phyloP scores from a whole-genome alignment of 2,888 invertebrate genomes.

The Autographa pulchrina region DNA sequence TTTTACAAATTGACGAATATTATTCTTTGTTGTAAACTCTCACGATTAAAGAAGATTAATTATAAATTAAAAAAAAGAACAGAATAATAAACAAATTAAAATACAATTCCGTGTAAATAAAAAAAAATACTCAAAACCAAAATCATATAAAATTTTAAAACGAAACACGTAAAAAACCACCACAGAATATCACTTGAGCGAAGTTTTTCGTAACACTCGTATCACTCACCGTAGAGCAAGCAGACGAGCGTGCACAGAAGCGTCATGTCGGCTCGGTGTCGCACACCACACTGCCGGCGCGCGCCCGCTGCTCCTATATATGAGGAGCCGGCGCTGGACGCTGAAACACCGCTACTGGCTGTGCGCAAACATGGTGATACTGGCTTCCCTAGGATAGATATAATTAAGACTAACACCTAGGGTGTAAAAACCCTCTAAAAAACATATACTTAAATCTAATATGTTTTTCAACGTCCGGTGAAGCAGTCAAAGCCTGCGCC shows the following conservation, averaged over 20 bases:
- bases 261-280: slow-evolving; percentile 44
- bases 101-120: no score
- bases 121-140: no score
- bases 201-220: slow-evolving; percentile 2
- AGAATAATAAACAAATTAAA: not conserved
- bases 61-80: not conserved
- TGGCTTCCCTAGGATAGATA: no score
- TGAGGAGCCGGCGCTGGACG: slow-evolving; percentile 1
- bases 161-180: not conserved
- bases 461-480: no score
- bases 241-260: slow-evolving; percentile 36
- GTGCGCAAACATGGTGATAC: no score
- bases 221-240: slow-evolving; percentile 50
- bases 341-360: not conserved
- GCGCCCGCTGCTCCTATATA: slow-evolving; percentile 35
- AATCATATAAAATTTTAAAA: not conserved
- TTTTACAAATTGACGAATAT: no score
- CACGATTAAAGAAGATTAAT: not conserved
- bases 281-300: slow-evolving; percentile 35
- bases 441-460: no score
- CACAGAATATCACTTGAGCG: not conserved
- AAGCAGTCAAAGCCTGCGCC: no score
- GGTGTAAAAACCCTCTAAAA: no score
- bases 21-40: not conserved
- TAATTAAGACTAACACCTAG: no score